Conservation (phyloP, 2,797 vertebrate genomes). For the Melanotaenia pygmaea region DNA sequence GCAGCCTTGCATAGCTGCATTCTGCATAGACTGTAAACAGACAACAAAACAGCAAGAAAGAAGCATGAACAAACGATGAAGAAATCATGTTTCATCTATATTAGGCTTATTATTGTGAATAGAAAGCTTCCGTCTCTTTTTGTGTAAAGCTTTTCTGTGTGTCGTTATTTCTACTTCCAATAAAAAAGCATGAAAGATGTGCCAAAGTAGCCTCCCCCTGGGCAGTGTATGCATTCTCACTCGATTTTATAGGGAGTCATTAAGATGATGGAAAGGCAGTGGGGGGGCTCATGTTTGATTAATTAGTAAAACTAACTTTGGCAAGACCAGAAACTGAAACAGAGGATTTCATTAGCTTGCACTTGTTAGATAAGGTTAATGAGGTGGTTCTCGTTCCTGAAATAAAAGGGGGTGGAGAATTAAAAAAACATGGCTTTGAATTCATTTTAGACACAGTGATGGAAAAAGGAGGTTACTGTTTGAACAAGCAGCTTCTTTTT, state of each 20-base stretch:
- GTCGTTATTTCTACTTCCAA: conserved; percentile 46
- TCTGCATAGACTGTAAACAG: conserved; percentile 37
- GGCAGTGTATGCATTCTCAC: conserved; percentile 52
- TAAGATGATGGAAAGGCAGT: conserved; percentile 50
- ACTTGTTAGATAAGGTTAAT: conserved; percentile 79
- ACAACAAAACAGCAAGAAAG: conserved; percentile 27
- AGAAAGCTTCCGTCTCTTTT: conserved; percentile 46
- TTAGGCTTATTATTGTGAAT: conserved; percentile 45
- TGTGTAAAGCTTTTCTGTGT: conserved; percentile 21
- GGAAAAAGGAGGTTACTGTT: conserved; percentile 53
- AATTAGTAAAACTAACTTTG: conserved; percentile 79
- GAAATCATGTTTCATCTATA: conserved; percentile 42
- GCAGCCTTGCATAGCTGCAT: conserved; percentile 35
- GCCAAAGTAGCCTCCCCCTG: conserved; percentile 31
- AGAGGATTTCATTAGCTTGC: conserved; percentile 71
- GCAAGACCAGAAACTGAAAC: conserved; percentile 62
- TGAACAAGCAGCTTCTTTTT: conserved; percentile 35
- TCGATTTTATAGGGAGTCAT: conserved; percentile 60
- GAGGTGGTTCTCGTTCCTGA: conserved; percentile 65
- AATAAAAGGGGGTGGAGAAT: neutral
- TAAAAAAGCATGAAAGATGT: conserved; percentile 62
- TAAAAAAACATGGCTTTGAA: conserved; percentile 44
- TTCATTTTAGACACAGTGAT: conserved; percentile 50
- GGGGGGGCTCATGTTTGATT: conserved; percentile 66
- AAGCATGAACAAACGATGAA: conserved; percentile 29